Conservation (phyloP, 2,113 vertebrate genomes). For the Odontophorus gujanensis region DNA sequence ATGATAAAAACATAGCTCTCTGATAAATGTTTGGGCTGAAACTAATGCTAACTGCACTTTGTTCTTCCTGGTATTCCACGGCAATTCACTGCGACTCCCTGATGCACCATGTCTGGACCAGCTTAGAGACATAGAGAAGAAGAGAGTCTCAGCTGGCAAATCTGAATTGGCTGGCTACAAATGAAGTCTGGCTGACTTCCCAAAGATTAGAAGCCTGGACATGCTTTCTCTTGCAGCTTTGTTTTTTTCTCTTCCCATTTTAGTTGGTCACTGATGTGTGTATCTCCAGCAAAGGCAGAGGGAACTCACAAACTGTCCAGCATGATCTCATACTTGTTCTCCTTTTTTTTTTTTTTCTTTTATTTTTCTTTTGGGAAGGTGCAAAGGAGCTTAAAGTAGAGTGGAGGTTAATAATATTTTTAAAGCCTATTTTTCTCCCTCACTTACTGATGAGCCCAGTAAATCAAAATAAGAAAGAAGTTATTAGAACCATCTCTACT, state of each 20-base stretch:
- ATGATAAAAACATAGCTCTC: constrained; percentile 80
- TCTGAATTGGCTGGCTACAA: constrained; percentile 69
- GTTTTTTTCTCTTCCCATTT: constrained; percentile 34
- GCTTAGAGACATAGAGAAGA: constrained; percentile 60
- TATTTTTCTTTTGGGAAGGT: not conserved
- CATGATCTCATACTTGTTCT: constrained; percentile 68
- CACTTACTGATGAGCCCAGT: not conserved
- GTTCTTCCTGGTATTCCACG: constrained; percentile 80
- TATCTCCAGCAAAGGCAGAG: constrained; percentile 40
- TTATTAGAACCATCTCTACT: not conserved
- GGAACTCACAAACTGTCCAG: constrained; percentile 52
- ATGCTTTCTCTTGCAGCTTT: constrained; percentile 31
- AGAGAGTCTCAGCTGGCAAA: constrained; percentile 61
- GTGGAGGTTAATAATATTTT: constrained; percentile 23
- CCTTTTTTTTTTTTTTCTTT: not conserved
- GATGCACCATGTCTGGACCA: constrained; percentile 78
- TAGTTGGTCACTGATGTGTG: constrained; percentile 78
- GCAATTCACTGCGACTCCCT: constrained; percentile 74
- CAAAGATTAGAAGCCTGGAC: constrained; percentile 75
- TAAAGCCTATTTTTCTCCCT: not conserved
- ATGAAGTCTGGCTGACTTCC: constrained; percentile 78
- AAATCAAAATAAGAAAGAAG: constrained; percentile 9
- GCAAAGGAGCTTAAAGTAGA: constrained; percentile 8
- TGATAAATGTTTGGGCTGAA: constrained; percentile 77
- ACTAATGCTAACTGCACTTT: constrained; percentile 72